Percentiles rank a stretch among this genome's conserved stretches.
These are phyloP conservation scores for Megalops cyprinoides DNA, from an alignment of 2,797 vertebrate genomes.

Conservation along the genomic window DNA sequence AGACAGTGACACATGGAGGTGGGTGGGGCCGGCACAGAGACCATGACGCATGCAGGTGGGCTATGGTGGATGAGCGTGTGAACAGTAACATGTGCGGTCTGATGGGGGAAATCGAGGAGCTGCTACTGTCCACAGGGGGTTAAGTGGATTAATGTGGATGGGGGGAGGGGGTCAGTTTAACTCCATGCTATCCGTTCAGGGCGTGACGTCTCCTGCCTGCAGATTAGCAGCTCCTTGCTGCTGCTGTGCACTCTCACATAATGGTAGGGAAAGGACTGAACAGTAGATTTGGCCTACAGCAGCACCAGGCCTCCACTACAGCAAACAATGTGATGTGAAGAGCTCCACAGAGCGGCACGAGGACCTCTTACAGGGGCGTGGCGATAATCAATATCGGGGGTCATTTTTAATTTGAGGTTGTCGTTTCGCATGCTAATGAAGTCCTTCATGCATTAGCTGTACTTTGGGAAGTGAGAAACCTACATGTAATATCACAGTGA, in stretches of 20 bases:
- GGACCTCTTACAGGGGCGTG: too few species aligned
- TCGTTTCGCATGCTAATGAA: too few species aligned
- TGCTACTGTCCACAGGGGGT: neutral
- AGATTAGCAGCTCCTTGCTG: constrained; percentile 14
- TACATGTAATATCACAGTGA: too few species aligned
- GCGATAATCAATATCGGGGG: too few species aligned
- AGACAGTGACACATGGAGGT: neutral
- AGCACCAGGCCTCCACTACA: constrained; percentile 1
- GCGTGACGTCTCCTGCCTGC: neutral
- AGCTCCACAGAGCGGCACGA: too few species aligned
- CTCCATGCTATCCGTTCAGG: neutral
- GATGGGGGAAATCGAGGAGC: neutral
- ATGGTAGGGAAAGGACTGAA: constrained; percentile 1
- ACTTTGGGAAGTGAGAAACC: too few species aligned
- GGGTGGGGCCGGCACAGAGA: neutral
- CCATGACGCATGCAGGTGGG: neutral
- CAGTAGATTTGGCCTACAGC: neutral
- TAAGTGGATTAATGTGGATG: neutral
- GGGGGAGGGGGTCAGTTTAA: neutral
- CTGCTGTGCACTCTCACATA: neutral
- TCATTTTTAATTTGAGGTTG: too few species aligned
- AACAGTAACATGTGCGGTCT: too few species aligned
- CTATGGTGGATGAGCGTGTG: neutral
- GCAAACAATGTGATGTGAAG: neutral
- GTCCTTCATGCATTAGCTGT: too few species aligned